phyloP scores from a whole-genome alignment of 2,797 vertebrate species.

The Schizothorax lantsangensis region DNA sequence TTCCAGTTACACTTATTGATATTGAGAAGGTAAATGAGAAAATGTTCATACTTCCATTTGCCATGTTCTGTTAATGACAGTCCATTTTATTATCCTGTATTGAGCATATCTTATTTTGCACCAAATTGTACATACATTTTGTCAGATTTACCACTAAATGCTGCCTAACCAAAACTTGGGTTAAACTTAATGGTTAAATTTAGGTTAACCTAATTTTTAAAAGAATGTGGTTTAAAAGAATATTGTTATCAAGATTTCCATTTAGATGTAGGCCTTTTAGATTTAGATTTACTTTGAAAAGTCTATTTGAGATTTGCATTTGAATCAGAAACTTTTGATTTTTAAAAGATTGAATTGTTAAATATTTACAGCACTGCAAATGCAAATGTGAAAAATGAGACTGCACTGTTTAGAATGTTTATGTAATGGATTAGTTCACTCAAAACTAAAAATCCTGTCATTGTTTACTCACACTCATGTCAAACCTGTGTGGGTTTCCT shows the following conservation, averaged over 20 bases:
- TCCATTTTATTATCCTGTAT: not conserved
- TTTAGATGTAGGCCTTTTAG: not conserved
- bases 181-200: not conserved
- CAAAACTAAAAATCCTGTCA: not conserved
- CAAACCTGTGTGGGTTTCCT: not conserved
- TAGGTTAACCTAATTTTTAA: not conserved
- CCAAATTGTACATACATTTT: not conserved
- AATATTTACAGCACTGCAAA: not conserved
- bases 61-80: not conserved
- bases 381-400: not conserved
- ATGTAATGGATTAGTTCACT: not conserved
- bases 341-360: not conserved
- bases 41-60: not conserved
- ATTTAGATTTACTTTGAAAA: not conserved
- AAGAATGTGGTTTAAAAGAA: not conserved
- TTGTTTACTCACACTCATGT: not conserved
- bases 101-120: not conserved
- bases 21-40: conserved; percentile 88
- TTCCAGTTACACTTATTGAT: conserved; percentile 92
- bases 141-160: not conserved
- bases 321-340: not conserved
- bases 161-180: too few species aligned
- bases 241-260: not conserved
- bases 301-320: not conserved
- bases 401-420: not conserved